Conservation (phyloP, 2,797 vertebrate species). For the Ptychadena robeensis region DNA sequence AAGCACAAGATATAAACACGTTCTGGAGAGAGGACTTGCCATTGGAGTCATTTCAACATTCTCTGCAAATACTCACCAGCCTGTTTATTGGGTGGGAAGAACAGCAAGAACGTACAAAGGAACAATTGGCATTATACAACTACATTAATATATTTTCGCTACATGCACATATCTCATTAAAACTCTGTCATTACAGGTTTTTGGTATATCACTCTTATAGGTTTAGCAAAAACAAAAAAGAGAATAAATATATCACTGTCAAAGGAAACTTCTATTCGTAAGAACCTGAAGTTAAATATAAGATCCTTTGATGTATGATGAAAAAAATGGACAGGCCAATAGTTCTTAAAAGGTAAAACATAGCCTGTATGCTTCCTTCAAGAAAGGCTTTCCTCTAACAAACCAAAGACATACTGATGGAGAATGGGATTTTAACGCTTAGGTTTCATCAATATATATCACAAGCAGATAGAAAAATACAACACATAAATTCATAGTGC, state of each 20-base stretch:
- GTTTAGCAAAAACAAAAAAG: neutral
- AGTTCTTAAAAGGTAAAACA: too few relatives aligned
- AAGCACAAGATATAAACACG: conserved; percentile 39
- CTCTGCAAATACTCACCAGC: conserved; percentile 4
- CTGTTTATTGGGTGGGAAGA: neutral
- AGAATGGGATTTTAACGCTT: too few relatives aligned
- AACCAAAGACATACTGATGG: too few relatives aligned
- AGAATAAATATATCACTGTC: neutral
- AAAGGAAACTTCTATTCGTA: neutral
- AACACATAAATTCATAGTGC: too few relatives aligned
- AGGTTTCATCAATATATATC: too few relatives aligned
- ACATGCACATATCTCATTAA: neutral
- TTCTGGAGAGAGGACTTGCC: conserved; percentile 4
- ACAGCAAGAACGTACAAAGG: neutral
- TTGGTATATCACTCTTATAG: neutral
- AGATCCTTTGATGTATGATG: neutral
- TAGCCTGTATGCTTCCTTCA: too few relatives aligned
- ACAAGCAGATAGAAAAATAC: too few relatives aligned
- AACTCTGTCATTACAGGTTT: neutral
- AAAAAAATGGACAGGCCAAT: too few relatives aligned
- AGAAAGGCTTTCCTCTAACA: too few relatives aligned
- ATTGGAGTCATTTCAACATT: conserved; percentile 31
- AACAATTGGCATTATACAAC: neutral
- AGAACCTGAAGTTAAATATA: neutral
- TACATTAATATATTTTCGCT: neutral